A percentile compares a stretch with the other conserved stretches of the same genome.
phyloP scores from a whole-genome alignment of 2,113 vertebrate species.

The Lutjanus erythropterus region DNA sequence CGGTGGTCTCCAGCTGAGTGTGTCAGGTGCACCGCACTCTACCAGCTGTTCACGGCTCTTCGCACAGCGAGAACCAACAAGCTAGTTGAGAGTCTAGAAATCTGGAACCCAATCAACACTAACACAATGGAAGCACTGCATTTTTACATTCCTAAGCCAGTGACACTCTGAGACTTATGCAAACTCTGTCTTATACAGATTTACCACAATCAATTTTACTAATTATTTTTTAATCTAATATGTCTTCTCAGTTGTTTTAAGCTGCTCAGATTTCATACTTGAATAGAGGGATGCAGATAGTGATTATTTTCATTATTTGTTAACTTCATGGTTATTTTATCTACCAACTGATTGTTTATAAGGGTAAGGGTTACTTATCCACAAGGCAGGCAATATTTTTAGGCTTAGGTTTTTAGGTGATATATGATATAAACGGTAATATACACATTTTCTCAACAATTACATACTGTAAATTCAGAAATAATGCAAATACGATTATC shows the following conservation, averaged over 20 bases:
- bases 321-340: background rate
- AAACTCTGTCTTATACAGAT: background rate
- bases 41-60: constrained; percentile 65
- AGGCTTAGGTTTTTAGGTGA: too few species aligned
- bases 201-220: background rate
- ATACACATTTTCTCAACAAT: too few species aligned
- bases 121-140: constrained; percentile 3
- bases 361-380: too few species aligned
- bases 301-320: background rate
- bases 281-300: background rate
- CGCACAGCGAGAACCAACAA: constrained; percentile 50
- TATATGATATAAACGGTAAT: too few species aligned
- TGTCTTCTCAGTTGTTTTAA: background rate
- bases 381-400: too few species aligned
- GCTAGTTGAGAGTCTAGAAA: constrained; percentile 32
- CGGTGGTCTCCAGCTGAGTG: constrained; percentile 61
- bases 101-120: constrained; percentile 35
- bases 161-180: background rate
- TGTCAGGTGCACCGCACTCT: constrained; percentile 65
- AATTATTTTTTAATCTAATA: background rate
- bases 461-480: too few species aligned
- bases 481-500: too few species aligned
- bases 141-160: constrained; percentile 4
- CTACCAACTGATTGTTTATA: background rate
- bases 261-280: background rate